Conservation (phyloP, 2,113 vertebrate species). For the Oryctolagus cuniculus region mOryCun1.1 NC_091442.1:6245001-6245500, state of each 20-base stretch:
- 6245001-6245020: fast-evolving
- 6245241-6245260: no score
- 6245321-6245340: not conserved
- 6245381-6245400: no score
- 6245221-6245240: no score
- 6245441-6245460: not conserved
- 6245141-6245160: not conserved
- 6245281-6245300: no score
- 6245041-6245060: no score
- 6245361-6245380: not conserved
- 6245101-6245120: fast-evolving
- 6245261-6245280: no score
- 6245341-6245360: fast-evolving
- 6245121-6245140: fast-evolving
- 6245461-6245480: no score
- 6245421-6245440: not conserved
- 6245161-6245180: not conserved
- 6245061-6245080: fast-evolving
- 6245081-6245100: no score
- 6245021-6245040: fast-evolving
- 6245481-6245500: not conserved
- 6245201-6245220: no score
- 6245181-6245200: no score
- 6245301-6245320: not conserved
- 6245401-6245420: fast-evolving